phyloP scores from a whole-genome alignment of 2,888 invertebrate genomes.

The Aethes cnicana region DNA sequence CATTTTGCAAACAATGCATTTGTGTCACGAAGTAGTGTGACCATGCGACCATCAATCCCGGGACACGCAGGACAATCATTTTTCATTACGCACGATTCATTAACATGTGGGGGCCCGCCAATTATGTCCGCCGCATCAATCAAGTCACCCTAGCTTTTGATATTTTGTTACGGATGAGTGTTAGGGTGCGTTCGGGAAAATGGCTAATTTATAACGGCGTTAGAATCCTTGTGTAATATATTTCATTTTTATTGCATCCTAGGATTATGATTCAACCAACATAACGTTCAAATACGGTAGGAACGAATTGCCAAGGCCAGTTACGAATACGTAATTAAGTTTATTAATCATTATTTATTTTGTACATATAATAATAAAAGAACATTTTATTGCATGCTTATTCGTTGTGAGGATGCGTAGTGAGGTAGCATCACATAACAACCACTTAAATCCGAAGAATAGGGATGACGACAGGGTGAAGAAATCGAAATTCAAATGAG shows the following conservation, averaged over 20 bases:
- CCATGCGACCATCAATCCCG: conserved; percentile 51
- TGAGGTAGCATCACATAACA: too few species aligned
- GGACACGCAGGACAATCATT: conserved; percentile 59
- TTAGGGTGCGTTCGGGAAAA: conserved; percentile 25
- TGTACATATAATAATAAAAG: too few species aligned
- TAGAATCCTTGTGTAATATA: not conserved
- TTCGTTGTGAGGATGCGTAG: too few species aligned
- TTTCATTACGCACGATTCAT: conserved; percentile 80
- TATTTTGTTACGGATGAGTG: conserved; percentile 51
- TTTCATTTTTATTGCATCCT: conserved; percentile 1
- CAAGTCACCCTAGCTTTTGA: conserved; percentile 67
- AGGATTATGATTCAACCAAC: not conserved
- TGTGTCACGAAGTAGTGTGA: conserved; percentile 59
- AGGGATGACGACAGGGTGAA: too few species aligned
- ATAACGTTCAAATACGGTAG: too few species aligned
- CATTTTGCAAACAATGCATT: conserved; percentile 46
- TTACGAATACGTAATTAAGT: too few species aligned
- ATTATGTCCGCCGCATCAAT: conserved; percentile 75
- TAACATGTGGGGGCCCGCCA: conserved; percentile 72
- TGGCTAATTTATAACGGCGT: conserved; percentile 19
- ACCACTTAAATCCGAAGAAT: too few species aligned
- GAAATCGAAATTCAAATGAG: too few species aligned
- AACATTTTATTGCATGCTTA: too few species aligned
- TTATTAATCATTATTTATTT: too few species aligned
- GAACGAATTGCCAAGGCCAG: too few species aligned